Evolutionary conservation across 2,888 invertebrate species (phyloP), one percentile per base, ranked within the genome.

Genomic region (Drosophila paranaensis): DNA sequence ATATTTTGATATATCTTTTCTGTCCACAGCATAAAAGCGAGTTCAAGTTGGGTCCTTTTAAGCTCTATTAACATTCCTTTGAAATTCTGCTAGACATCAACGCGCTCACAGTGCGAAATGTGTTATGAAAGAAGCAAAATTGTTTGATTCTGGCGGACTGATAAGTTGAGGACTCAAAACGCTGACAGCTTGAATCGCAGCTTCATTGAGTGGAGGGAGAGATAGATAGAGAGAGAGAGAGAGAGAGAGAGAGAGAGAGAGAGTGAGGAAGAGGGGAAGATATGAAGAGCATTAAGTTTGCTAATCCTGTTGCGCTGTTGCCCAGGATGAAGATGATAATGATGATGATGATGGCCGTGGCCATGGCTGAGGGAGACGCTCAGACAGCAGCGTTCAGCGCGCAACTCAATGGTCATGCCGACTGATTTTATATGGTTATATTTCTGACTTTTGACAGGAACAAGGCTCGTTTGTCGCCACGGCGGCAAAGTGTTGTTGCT

Each of bases 361-460:
- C 43, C 33, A 33, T 33, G 33, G 33, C 62, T 69, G 65, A 65
- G 56, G 48, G 50, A 50, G 50, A 50, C 42, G n/a, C 60, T 61
- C 64, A 60, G 69, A 65, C 73, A 74, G 74, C 27, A 63, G 61
- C 60, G 61, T 57, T 77, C 77, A 67, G 73, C 60, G 60, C 66
- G 77, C 74, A 58, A 60, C 83, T 79, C 75, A 79, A 82, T 82
- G 86, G 79, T 72, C 77, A 72, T 71, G 72, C 84, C 82, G 80
- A 82, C 88, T 80, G 85, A 87, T 85, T 85, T 87, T 87, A 87
- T 85, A 85, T 87, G 84, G 84, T 84, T 85, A 85, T 85, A 85
- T 78, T 82, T 82, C 88, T 78, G 78, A 73, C 85, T 87, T 87
- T 82, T 85, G 84, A 85, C 88, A 85, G 84, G 73, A 82, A 87